These are phyloP conservation scores for Coilia nasus DNA, from an alignment of 2,797 vertebrate genomes.

Conservation along the genomic window DNA sequence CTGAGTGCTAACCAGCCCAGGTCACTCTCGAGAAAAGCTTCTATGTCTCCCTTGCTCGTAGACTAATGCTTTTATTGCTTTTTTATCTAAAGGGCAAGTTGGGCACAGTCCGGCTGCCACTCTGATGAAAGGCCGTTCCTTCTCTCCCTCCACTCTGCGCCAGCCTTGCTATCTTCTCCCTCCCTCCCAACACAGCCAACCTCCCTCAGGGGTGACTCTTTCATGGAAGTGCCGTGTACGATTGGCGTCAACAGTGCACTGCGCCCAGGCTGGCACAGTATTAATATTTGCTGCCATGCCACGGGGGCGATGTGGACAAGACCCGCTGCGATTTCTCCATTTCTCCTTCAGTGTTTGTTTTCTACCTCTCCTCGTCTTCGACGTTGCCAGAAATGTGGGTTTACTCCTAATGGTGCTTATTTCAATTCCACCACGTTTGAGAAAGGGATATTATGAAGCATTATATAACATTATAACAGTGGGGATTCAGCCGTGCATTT, in stretches of 20 bases:
- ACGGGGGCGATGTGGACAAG: conserved; percentile 27
- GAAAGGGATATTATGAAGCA: neutral
- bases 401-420: neutral
- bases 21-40: conserved; percentile 54
- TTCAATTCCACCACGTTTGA: neutral
- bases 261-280: conserved; percentile 23
- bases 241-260: conserved; percentile 60
- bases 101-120: conserved; percentile 44
- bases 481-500: neutral
- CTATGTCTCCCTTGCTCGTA: conserved; percentile 43
- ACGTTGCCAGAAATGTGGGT: neutral
- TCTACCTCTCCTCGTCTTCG: neutral
- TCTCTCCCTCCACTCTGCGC: neutral
- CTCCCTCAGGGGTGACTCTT: conserved; percentile 56
- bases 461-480: neutral
- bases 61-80: conserved; percentile 52
- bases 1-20: conserved; percentile 49
- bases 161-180: neutral
- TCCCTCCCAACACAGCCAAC: conserved; percentile 48
- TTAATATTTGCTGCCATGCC: conserved; percentile 52
- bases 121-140: conserved; percentile 44
- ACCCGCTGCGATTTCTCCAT: conserved; percentile 50
- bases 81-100: conserved; percentile 59
- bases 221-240: conserved; percentile 60
- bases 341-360: neutral